Percentiles rank a stretch among this genome's conserved stretches.
Evolutionary conservation across 2,797 vertebrate genomes (phyloP).

Genomic region (Lutjanus campechanus): DNA sequence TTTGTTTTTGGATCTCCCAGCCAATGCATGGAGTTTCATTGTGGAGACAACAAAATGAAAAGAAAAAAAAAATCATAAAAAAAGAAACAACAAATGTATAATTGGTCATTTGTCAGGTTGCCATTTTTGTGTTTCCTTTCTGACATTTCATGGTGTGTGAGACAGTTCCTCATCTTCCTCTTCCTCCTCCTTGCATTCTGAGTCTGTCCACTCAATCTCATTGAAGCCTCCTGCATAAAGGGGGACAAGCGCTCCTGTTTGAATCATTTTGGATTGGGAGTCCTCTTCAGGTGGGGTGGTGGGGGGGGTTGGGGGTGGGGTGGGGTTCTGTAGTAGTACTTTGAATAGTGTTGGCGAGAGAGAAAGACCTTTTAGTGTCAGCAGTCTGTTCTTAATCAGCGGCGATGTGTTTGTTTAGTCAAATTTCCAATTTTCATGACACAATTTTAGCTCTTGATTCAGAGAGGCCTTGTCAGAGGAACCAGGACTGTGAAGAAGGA

Average conservation of each 20-base stretch:
- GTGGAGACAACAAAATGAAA: conserved; percentile 77
- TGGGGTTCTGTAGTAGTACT: conserved; percentile 74
- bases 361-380: conserved; percentile 81
- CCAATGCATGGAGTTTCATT: conserved; percentile 85
- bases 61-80: conserved; percentile 54
- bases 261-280: conserved; percentile 65
- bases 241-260: conserved; percentile 66
- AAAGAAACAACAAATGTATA: conserved; percentile 71
- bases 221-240: conserved; percentile 69
- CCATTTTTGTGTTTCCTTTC: conserved; percentile 74
- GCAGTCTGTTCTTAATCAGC: conserved; percentile 80
- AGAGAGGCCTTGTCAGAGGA: conserved; percentile 94
- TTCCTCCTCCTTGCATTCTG: conserved; percentile 73
- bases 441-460: conserved; percentile 84
- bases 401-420: conserved; percentile 64
- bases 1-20: conserved; percentile 75
- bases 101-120: conserved; percentile 82
- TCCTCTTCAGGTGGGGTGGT: conserved; percentile 61
- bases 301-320: conserved; percentile 23
- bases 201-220: conserved; percentile 77
- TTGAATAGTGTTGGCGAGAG: conserved; percentile 79
- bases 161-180: conserved; percentile 76
- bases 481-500: conserved; percentile 91
- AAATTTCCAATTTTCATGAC: conserved; percentile 83
- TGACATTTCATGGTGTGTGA: conserved; percentile 69